phyloP scores from a whole-genome alignment of 2,888 invertebrate species.

The Exephanes ischioxanthus region DNA sequence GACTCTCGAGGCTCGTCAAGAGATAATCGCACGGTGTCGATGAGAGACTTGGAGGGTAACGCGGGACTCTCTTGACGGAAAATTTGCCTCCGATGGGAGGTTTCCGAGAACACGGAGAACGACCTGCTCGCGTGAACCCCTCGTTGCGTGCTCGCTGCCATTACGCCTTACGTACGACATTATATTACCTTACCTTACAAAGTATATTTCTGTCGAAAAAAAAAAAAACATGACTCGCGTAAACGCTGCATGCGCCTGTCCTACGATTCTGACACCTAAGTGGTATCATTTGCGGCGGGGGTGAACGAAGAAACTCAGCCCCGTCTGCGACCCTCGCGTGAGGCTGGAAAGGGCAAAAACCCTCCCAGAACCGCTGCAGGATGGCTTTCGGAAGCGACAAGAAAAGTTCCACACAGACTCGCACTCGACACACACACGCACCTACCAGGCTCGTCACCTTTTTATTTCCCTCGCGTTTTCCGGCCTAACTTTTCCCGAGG shows the following conservation, averaged over 20 bases:
- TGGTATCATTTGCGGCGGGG: background rate
- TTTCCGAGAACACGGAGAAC: conserved; percentile 3
- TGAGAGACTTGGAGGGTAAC: background rate
- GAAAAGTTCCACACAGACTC: background rate
- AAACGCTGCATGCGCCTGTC: background rate
- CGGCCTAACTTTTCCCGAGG: conserved; percentile 6
- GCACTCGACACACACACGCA: too few relatives aligned
- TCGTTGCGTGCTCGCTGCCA: conserved; percentile 6
- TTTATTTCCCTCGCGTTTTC: conserved; percentile 26
- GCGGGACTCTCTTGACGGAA: conserved; percentile 7
- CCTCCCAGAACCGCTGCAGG: background rate
- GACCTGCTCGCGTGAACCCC: background rate
- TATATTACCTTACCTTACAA: background rate
- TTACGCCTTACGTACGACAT: conserved; percentile 7
- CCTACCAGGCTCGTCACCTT: background rate
- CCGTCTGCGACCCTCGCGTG: background rate
- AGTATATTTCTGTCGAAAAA: conserved; percentile 4
- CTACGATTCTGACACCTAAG: background rate
- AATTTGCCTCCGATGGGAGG: background rate
- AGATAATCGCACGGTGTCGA: conserved; percentile 30
- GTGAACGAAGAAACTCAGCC: background rate
- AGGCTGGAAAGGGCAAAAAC: background rate
- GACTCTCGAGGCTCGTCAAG: conserved; percentile 19
- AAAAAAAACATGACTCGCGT: background rate
- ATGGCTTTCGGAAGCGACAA: background rate